Evolutionary conservation across 2,113 vertebrate species (phyloP).

Genomic region (Dicentrarchus labrax): DNA sequence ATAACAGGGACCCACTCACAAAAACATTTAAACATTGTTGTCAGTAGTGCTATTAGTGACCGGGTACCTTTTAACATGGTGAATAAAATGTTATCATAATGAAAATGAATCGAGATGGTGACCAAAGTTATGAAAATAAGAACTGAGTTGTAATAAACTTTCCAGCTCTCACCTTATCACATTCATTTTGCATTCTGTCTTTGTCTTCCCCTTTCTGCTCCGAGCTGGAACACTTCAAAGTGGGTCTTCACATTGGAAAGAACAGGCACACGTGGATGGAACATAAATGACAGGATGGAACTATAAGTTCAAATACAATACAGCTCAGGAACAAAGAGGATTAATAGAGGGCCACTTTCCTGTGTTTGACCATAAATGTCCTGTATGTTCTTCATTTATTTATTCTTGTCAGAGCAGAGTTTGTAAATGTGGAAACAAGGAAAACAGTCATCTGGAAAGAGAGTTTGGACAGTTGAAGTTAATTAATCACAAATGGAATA

Average conservation of each 20-base stretch:
- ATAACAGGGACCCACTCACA: no score
- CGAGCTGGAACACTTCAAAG: slow-evolving; percentile 59
- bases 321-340: slow-evolving; percentile 70
- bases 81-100: background rate
- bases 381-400: slow-evolving; percentile 48
- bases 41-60: no score
- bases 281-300: slow-evolving; percentile 70
- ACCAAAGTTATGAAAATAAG: background rate
- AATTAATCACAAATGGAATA: slow-evolving; percentile 25
- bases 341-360: slow-evolving; percentile 65
- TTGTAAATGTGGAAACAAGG: slow-evolving; percentile 40
- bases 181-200: background rate
- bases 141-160: background rate
- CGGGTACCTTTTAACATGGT: background rate
- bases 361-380: slow-evolving; percentile 55
- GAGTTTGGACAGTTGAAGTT: background rate
- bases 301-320: slow-evolving; percentile 66
- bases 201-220: slow-evolving; percentile 9
- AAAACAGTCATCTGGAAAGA: slow-evolving; percentile 28
- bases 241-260: slow-evolving; percentile 36
- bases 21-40: no score
- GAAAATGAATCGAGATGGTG: background rate
- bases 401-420: slow-evolving; percentile 36
- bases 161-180: background rate
- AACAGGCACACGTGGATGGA: slow-evolving; percentile 37